Conservation (phyloP, 2,797 vertebrate species). For the Premnoplex brunnescens region DNA sequence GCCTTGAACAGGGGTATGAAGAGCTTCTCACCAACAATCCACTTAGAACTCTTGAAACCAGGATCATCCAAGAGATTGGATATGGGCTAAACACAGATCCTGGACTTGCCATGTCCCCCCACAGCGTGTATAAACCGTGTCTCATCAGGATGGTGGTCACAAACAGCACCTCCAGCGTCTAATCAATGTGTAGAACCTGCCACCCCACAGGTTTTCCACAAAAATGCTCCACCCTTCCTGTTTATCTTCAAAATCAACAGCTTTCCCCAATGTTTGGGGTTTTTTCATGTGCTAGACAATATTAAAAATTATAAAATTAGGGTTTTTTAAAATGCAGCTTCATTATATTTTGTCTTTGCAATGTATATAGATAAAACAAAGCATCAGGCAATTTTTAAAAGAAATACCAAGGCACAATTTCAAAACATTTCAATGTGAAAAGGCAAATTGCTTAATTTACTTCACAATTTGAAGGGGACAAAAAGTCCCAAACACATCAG, state of each 20-base stretch:
- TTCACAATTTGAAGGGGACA: background rate
- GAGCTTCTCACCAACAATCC: background rate
- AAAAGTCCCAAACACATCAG: background rate
- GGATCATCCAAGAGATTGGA: background rate
- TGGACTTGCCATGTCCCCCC: fast-evolving
- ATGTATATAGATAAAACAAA: fast-evolving
- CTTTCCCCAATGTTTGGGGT: background rate
- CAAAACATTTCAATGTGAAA: background rate
- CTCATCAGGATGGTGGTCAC: fast-evolving
- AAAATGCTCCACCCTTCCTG: background rate
- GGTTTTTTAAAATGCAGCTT: fast-evolving
- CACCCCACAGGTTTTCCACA: background rate
- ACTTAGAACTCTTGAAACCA: background rate
- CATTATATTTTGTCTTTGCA: background rate
- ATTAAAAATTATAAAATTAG: background rate
- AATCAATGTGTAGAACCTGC: fast-evolving
- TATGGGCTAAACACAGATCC: background rate
- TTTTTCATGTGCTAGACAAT: background rate
- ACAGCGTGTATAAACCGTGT: fast-evolving
- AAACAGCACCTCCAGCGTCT: background rate
- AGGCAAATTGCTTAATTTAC: background rate
- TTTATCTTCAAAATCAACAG: background rate
- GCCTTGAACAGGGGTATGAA: fast-evolving
- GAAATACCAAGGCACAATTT: background rate
- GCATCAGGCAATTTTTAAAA: background rate